Conservation (phyloP, 1,140 invertebrate genomes). For the Stegodyphus mimosarum region DNA sequence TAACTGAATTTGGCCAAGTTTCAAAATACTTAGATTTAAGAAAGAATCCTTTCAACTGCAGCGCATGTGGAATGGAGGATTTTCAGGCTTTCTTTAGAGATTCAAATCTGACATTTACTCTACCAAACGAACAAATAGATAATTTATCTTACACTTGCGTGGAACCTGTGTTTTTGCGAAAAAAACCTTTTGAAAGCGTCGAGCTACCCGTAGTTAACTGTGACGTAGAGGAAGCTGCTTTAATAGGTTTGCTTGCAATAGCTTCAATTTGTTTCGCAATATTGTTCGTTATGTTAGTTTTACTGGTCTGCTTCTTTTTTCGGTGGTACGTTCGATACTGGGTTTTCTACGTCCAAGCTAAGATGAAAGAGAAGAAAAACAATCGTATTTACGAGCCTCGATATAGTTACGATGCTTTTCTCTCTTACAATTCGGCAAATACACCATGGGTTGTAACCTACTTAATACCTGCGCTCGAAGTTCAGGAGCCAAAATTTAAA, state of each 20-base stretch:
- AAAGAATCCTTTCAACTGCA: constrained; percentile 72
- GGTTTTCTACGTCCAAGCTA: constrained; percentile 71
- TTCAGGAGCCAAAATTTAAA: constrained; percentile 71
- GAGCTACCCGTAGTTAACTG: constrained; percentile 10
- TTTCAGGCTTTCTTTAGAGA: constrained; percentile 32
- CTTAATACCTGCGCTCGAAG: constrained; percentile 73
- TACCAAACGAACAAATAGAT: constrained; percentile 42
- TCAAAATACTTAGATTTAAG: constrained; percentile 68
- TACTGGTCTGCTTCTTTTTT: constrained; percentile 64
- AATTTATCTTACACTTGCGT: constrained; percentile 66
- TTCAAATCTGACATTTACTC: not conserved
- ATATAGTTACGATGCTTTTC: constrained; percentile 76
- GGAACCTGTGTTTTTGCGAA: constrained; percentile 65
- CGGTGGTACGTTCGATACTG: constrained; percentile 72
- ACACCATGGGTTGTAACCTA: constrained; percentile 72
- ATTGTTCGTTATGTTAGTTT: constrained; percentile 65
- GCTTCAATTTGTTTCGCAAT: constrained; percentile 67
- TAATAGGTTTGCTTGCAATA: constrained; percentile 64
- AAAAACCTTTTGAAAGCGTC: not conserved
- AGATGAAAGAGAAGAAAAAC: constrained; percentile 59
- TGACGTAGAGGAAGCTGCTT: constrained; percentile 64
- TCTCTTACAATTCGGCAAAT: constrained; percentile 76
- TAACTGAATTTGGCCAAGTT: constrained; percentile 71
- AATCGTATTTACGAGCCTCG: constrained; percentile 32
- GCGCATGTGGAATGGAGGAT: constrained; percentile 31